A percentile compares a stretch with the other conserved stretches of the same genome.
Evolutionary conservation across 2,797 vertebrate genomes (phyloP).

Genomic region (Sarcoramphus papa): DNA sequence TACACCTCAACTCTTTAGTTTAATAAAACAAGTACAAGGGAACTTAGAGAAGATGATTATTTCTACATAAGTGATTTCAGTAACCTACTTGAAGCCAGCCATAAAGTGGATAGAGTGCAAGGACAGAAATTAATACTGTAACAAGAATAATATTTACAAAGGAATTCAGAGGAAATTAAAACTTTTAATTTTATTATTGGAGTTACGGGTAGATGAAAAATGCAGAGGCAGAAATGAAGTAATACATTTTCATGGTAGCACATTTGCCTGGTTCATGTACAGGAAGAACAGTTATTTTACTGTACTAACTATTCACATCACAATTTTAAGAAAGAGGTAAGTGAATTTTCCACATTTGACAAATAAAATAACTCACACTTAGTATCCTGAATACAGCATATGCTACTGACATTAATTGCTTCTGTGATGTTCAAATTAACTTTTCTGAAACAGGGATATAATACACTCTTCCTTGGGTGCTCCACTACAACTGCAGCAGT

Average conservation of each 20-base stretch:
- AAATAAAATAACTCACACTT: background rate
- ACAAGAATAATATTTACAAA: background rate
- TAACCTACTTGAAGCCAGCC: background rate
- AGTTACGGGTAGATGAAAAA: background rate
- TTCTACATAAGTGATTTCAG: background rate
- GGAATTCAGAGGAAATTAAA: background rate
- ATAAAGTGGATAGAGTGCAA: background rate
- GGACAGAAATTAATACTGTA: background rate
- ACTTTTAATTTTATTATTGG: background rate
- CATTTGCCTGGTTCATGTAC: background rate
- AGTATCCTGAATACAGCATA: background rate
- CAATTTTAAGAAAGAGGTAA: background rate
- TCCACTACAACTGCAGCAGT: background rate
- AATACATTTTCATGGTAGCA: background rate
- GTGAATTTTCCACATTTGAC: background rate
- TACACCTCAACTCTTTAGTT: background rate
- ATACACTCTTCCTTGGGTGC: background rate
- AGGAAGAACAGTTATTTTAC: background rate
- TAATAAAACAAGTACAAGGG: background rate
- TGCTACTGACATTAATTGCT: background rate
- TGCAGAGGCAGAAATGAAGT: background rate
- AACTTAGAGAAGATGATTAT: background rate
- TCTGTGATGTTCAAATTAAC: background rate
- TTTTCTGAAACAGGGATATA: background rate
- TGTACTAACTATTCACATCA: background rate